These are phyloP conservation scores for Trididemnum nubilum DNA, from an alignment of 23 tunicate species.

Conservation along the genomic window DNA sequence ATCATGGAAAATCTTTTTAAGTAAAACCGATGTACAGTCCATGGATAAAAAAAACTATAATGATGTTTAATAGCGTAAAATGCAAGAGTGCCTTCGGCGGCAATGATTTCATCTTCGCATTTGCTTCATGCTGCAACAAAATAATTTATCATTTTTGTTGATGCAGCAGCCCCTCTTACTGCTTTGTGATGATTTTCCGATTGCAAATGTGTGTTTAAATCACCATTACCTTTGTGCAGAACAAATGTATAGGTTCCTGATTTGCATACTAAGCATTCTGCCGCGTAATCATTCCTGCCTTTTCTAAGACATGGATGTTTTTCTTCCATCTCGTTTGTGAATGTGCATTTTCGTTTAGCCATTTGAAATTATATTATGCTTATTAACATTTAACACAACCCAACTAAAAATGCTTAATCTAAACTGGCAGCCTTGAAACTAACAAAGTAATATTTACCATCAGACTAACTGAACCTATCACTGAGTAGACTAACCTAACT, in stretches of 20 bases:
- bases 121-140: not conserved
- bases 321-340: not conserved
- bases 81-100: slow-evolving; percentile 25
- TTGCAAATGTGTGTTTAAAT: not conserved
- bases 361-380: too few relatives aligned
- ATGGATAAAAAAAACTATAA: slow-evolving; percentile 26
- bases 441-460: too few relatives aligned
- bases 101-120: slow-evolving; percentile 26
- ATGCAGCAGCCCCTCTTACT: slow-evolving; percentile 3
- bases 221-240: not conserved
- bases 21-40: slow-evolving; percentile 34
- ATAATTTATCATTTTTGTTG: slow-evolving; percentile 13
- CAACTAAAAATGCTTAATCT: too few relatives aligned
- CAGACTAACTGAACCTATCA: too few relatives aligned
- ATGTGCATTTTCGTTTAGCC: too few relatives aligned
- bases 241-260: not conserved
- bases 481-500: too few relatives aligned
- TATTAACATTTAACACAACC: too few relatives aligned
- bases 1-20: slow-evolving; percentile 25
- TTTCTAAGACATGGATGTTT: slow-evolving; percentile 1
- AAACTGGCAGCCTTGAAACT: too few relatives aligned
- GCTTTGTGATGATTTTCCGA: slow-evolving; percentile 5
- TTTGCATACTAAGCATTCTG: slow-evolving; percentile 16
- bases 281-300: not conserved
- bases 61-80: slow-evolving; percentile 42